These are phyloP conservation scores for Daphoenositta chrysoptera DNA, from an alignment of 2,113 vertebrate species.

Conservation along the genomic window DNA sequence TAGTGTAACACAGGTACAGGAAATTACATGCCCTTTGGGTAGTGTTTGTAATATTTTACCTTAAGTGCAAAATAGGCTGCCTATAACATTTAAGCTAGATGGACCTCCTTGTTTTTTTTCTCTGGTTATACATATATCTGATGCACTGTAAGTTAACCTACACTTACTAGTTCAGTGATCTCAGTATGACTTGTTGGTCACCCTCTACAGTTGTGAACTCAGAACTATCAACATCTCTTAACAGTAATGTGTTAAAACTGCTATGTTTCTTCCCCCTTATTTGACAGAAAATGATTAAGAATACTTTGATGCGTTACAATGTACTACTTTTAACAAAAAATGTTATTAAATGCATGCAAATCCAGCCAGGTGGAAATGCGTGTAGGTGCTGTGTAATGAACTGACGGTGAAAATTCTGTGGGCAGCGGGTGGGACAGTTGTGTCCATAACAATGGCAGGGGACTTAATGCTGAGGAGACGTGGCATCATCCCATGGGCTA, in stretches of 20 bases:
- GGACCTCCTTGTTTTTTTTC: constrained; percentile 14
- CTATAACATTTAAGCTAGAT: constrained; percentile 51
- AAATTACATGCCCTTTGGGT: constrained; percentile 29
- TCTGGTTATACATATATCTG: constrained; percentile 18
- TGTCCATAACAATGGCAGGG: neutral
- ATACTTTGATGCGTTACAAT: neutral
- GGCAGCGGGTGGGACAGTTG: neutral
- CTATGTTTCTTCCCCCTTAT: neutral
- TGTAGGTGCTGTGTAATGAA: neutral
- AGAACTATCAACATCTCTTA: neutral
- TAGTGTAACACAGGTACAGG: constrained; percentile 44
- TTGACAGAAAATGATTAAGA: neutral
- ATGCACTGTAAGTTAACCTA: constrained; percentile 56
- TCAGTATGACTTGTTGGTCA: constrained; percentile 5
- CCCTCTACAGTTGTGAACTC: neutral
- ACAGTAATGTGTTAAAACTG: neutral
- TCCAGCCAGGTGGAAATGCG: neutral
- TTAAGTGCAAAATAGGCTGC: constrained; percentile 65
- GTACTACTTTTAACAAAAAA: neutral
- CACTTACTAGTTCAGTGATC: constrained; percentile 12
- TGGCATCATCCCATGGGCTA: neutral
- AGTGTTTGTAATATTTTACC: constrained; percentile 57
- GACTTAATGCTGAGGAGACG: neutral
- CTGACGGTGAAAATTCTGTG: neutral
- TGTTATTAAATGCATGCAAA: neutral